Conservation (phyloP, 23 tunicate species). For the Halocynthia roretzi region DNA sequence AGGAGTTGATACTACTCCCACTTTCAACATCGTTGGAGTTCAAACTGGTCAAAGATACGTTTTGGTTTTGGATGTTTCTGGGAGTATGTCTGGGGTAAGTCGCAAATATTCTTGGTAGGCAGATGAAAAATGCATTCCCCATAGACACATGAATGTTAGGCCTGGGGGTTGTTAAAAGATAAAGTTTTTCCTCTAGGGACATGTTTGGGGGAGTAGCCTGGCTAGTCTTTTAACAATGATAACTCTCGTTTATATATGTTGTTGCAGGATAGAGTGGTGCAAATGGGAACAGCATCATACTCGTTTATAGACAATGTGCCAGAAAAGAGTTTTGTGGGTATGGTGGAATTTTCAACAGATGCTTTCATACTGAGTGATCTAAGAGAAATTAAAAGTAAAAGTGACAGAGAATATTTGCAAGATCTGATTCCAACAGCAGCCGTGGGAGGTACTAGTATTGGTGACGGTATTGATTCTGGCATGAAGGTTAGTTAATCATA, state of each 20-base stretch:
- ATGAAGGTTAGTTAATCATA: constrained; percentile 17
- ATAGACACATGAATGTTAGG: too few relatives aligned
- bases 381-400: background rate
- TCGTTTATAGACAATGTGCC: background rate
- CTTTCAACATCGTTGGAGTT: constrained; percentile 18
- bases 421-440: constrained; percentile 2
- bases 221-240: too few relatives aligned
- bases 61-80: constrained; percentile 40
- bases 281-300: constrained; percentile 11
- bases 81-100: constrained; percentile 49
- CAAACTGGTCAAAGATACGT: constrained; percentile 25
- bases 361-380: constrained; percentile 13
- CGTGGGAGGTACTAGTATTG: constrained; percentile 34
- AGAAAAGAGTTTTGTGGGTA: constrained; percentile 24
- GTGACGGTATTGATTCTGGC: constrained; percentile 33
- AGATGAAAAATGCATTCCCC: too few relatives aligned
- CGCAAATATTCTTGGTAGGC: too few relatives aligned
- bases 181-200: too few relatives aligned
- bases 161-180: too few relatives aligned
- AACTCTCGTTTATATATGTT: too few relatives aligned
- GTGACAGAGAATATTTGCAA: constrained; percentile 6
- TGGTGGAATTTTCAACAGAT: constrained; percentile 21
- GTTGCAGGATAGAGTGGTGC: too few relatives aligned
- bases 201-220: too few relatives aligned
- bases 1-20: constrained; percentile 23